Conservation (phyloP, 2,113 vertebrate genomes). For the Brachionichthys hirsutus region DNA sequence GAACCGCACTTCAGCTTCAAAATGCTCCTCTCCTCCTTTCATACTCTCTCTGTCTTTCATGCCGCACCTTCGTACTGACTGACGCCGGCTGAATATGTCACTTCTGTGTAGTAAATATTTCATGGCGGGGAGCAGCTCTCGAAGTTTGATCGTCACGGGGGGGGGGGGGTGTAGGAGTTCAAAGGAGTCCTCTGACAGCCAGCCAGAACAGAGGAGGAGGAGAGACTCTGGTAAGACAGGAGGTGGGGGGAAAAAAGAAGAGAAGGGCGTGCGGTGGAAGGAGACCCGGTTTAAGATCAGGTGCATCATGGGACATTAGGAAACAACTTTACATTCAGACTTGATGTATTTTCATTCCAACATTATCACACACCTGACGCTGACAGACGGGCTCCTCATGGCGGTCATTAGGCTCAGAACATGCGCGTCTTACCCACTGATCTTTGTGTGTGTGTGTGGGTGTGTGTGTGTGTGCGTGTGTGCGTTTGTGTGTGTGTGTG, state of each 20-base stretch:
- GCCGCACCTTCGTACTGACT: slow-evolving; percentile 63
- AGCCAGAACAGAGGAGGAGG: slow-evolving; percentile 49
- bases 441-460: slow-evolving; percentile 27
- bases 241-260: slow-evolving; percentile 24
- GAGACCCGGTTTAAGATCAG: slow-evolving; percentile 58
- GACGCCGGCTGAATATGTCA: slow-evolving; percentile 65
- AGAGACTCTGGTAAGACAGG: slow-evolving; percentile 33
- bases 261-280: slow-evolving; percentile 1
- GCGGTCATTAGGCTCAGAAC: slow-evolving; percentile 22
- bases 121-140: slow-evolving; percentile 67
- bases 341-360: slow-evolving; percentile 21
- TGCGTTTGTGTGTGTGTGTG: slow-evolving; percentile 37
- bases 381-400: slow-evolving; percentile 8
- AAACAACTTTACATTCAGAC: background rate
- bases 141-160: slow-evolving; percentile 70
- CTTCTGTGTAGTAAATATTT: slow-evolving; percentile 75
- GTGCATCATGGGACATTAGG: slow-evolving; percentile 6
- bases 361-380: slow-evolving; percentile 6
- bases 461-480: slow-evolving; percentile 21
- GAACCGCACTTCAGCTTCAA: slow-evolving; percentile 31
- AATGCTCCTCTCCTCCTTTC: slow-evolving; percentile 47
- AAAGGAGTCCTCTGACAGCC: slow-evolving; percentile 71
- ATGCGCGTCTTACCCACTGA: slow-evolving; percentile 22
- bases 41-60: slow-evolving; percentile 66
- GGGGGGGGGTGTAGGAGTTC: slow-evolving; percentile 71